Base-by-base conservation (phyloP, 2,113 vertebrate genomes). In the Cryptotis parvus region DNA sequence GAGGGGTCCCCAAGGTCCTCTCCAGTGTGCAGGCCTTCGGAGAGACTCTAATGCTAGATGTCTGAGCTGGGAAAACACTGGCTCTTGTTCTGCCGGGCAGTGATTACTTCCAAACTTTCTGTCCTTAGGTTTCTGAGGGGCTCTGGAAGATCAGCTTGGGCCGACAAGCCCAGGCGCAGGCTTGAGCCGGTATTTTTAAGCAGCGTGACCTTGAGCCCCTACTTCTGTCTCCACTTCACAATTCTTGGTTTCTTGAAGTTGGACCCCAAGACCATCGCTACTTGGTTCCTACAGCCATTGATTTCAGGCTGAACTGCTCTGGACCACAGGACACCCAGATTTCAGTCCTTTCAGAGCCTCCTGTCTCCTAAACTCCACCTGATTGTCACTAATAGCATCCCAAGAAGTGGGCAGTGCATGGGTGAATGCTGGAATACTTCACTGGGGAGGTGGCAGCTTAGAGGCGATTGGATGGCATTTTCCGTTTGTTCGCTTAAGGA, bases 111-210 rank as follows among this genome's bases (percentile, higher is more conserved):
- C 4, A 4, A 8, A 5, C 16, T 77, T 58, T 55, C 22, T 24
- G 15, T 33, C 37, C 27, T 6, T 27, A 37, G n/a, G 37, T 65
- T 65, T 58, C 27, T 52, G 61, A 87, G 45, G 18, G 6, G 35
- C 6, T 82, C 33, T 26, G 26, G 35, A 65, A n/a, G 33, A 27
- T 9, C 4, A 49, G 43, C 35, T 55, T 4, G 4, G 1, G 0
- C 26, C 15, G 4, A 12, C 10, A 22, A 43, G 15, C 26, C 12
- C 3, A 1, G 24, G 6, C 31, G 1, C 10, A 4, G 12, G 55
- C 61, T 8, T 43, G 37, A 45, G 14, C 31, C 11, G 6, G 52
- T 10, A 55, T 55, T 27, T n/a, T 66, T 45, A 49, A 18, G 16
- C 65, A 70, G 41, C 43, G 49, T 41, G 29, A 31, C 14, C 45